Base-by-base conservation (phyloP, 2,797 vertebrate genomes). In the Nannoperca australis region DNA sequence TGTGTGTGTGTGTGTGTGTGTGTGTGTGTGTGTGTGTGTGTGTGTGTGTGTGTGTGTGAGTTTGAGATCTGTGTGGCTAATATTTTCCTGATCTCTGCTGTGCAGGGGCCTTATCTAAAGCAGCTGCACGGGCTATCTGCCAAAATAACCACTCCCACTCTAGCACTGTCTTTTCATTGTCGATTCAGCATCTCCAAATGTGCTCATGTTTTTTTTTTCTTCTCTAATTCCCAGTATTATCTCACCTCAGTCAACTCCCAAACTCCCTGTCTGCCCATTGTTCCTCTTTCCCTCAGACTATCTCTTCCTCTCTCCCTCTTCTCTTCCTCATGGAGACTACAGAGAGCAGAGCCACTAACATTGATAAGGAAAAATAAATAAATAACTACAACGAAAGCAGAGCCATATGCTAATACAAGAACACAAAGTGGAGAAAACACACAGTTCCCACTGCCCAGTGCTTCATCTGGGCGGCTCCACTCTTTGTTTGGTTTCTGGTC, bases 111-210 rank as follows among this genome's bases (percentile, higher is more conserved):
- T 78, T 70, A 71, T 88, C 85, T 74, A 45, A 80, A 89, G 77
- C 92, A 89, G 91, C 91, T 94, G 91, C 76, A 54, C 32, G 1
- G 87, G 90, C 86, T 54, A 63, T 70, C 59, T 70, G 91, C 91
- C 93, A 93, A 84, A 86, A 73, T 3, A 83, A 82, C 86, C 81
- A 80, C 86, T 79, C 86, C 85, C 83, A 73, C 85, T 77, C 82
- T 42, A 42, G 5, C 60, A 70, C 38, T 20, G 59, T 53, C 76
- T 59, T 76, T 84, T 80, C 63, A 79, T 83, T 87, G 86, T 90
- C 81, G 68, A 47, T 80, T 90, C 85, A 86, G 73, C 81, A 78
- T 83, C 80, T 79, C 63, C 54, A 45, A 68, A 85, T 68, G 42
- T 77, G 45, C 42, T 56, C 53, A 20, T 73, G 73, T 73, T 84